Conservation (phyloP, 1,140 invertebrate species). For the Mercenaria mercenaria region DNA sequence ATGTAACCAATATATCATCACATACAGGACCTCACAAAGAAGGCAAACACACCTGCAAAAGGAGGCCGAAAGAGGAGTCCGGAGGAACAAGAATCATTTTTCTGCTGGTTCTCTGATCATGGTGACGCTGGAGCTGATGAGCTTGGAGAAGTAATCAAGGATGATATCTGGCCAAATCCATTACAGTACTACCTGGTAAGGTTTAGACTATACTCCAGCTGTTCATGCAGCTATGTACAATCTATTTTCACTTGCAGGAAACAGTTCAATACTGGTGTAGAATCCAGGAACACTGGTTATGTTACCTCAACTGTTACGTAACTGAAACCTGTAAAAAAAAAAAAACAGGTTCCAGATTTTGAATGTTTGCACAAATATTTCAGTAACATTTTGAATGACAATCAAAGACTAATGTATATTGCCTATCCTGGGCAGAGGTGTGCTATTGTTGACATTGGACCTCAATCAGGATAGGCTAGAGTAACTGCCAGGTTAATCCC, state of each 20-base stretch:
- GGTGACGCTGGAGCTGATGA: slow-evolving; percentile 85
- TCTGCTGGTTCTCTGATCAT: slow-evolving; percentile 86
- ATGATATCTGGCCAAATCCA: slow-evolving; percentile 97
- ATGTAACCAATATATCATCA: no score
- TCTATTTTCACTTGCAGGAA: background rate
- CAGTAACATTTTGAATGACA: no score
- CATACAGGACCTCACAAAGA: slow-evolving; percentile 83
- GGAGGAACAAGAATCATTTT: slow-evolving; percentile 85
- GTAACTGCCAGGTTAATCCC: background rate
- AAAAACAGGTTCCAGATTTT: no score
- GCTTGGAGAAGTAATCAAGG: slow-evolving; percentile 90
- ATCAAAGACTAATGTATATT: no score
- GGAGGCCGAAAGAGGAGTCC: slow-evolving; percentile 82
- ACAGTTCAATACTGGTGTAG: no score
- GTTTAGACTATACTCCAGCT: slow-evolving; percentile 79
- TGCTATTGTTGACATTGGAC: background rate
- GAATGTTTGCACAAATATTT: no score
- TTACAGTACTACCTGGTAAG: slow-evolving; percentile 95
- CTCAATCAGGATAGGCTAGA: background rate
- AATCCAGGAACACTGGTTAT: no score
- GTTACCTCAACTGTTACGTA: background rate
- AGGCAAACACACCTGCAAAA: slow-evolving; percentile 79
- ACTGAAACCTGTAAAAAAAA: no score
- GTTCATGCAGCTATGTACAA: background rate
- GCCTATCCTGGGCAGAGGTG: no score